Percentiles rank a stretch among this genome's conserved stretches.
phyloP scores from a whole-genome alignment of 2,888 invertebrate species.

The Orthosia cruda region DNA sequence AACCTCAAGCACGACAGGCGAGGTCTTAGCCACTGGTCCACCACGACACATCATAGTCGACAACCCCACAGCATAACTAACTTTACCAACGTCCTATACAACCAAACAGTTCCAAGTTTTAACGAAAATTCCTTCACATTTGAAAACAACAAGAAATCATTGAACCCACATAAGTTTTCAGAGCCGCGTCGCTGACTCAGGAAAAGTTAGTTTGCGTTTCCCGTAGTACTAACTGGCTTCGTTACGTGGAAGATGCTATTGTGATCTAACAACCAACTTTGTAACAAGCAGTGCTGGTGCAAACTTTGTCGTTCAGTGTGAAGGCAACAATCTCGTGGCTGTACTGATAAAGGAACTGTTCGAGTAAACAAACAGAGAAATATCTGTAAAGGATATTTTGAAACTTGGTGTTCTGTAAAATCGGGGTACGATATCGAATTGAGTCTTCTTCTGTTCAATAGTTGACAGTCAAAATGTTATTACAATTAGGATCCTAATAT shows the following conservation, averaged over 20 bases:
- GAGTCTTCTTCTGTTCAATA: neutral
- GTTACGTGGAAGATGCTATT: constrained; percentile 54
- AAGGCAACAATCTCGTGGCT: constrained; percentile 45
- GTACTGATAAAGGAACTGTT: constrained; percentile 39
- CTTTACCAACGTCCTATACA: constrained; percentile 7
- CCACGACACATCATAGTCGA: too few species aligned
- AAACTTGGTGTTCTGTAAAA: neutral
- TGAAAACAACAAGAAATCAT: constrained; percentile 47
- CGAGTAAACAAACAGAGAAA: constrained; percentile 33
- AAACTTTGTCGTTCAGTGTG: constrained; percentile 41
- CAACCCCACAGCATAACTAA: constrained; percentile 4
- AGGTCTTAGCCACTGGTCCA: too few species aligned
- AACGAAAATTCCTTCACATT: constrained; percentile 20
- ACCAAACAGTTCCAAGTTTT: neutral
- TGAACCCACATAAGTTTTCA: constrained; percentile 48
- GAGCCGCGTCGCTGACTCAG: constrained; percentile 18
- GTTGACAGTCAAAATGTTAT: neutral
- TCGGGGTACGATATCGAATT: neutral
- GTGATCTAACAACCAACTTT: constrained; percentile 52
- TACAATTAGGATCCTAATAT: neutral
- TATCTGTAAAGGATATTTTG: constrained; percentile 18
- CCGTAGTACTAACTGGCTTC: constrained; percentile 37
- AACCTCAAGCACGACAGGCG: too few species aligned
- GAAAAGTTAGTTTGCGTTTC: constrained; percentile 45
- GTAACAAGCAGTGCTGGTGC: constrained; percentile 51